A percentile compares a stretch with the other conserved stretches of the same genome.
Evolutionary conservation across 2,888 invertebrate species (phyloP).

Genomic region (Erpobdella octoculata): DNA sequence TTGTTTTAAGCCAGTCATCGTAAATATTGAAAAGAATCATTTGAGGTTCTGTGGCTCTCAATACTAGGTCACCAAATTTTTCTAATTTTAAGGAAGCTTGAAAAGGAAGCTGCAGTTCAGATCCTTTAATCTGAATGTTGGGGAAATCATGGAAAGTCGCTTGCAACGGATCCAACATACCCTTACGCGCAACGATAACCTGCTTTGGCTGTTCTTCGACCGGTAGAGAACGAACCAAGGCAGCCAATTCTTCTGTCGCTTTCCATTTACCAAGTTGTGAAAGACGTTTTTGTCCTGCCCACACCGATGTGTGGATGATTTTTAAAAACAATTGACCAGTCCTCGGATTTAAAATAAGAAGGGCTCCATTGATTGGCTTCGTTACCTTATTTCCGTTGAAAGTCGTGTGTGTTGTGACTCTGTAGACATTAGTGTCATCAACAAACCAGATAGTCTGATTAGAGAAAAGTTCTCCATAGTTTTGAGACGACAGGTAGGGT

Average conservation of each 20-base stretch:
- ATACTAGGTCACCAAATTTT: conserved; percentile 95
- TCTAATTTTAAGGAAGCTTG: conserved; percentile 60
- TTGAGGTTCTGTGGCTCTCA: conserved; percentile 98
- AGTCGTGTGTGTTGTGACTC: conserved; percentile 98
- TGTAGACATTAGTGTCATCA: conserved; percentile 97
- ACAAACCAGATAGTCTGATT: conserved; percentile 99
- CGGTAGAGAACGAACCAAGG: conserved; percentile 91
- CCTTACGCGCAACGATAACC: conserved; percentile 97
- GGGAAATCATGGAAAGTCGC: conserved; percentile 98
- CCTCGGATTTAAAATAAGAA: conserved; percentile 97
- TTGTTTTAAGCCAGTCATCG: conserved; percentile 98
- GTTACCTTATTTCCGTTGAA: conserved; percentile 98
- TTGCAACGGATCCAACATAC: conserved; percentile 99
- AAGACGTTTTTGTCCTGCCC: conserved; percentile 99
- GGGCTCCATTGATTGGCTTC: conserved; percentile 98
- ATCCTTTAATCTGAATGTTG: conserved; percentile 99
- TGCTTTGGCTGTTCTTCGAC: conserved; percentile 99
- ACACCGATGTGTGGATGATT: conserved; percentile 98
- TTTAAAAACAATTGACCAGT: conserved; percentile 97
- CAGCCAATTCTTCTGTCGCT: conserved; percentile 99
- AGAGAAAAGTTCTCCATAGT: conserved; percentile 98
- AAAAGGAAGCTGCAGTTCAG: conserved; percentile 92
- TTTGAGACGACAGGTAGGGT: conserved; percentile 95
- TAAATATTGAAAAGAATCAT: conserved; percentile 99
- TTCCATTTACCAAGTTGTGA: conserved; percentile 99